A percentile compares a stretch with the other conserved stretches of the same genome.
Conservation (phyloP, 2,113 vertebrate genomes). For the Nannospalax galili region DNA sequence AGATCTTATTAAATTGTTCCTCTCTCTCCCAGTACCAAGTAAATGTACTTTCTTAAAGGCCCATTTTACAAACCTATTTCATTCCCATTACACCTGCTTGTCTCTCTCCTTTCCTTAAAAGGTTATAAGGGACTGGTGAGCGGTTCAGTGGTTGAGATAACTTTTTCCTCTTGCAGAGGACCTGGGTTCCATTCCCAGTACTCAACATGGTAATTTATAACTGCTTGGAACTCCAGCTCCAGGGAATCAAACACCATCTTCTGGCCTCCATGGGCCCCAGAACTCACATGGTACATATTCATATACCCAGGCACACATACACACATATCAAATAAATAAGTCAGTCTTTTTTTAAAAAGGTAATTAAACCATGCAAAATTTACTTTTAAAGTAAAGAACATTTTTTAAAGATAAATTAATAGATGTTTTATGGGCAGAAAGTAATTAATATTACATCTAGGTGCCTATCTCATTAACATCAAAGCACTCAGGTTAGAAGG, state of each 20-base stretch:
- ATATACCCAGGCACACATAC: neutral
- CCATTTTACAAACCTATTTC: slow-evolving; percentile 45
- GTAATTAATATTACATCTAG: slow-evolving; percentile 56
- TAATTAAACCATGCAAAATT: slow-evolving; percentile 26
- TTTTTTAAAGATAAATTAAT: slow-evolving; percentile 64
- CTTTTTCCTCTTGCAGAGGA: neutral
- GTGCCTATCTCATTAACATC: slow-evolving; percentile 25
- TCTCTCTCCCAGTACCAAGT: slow-evolving; percentile 26
- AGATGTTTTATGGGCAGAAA: slow-evolving; percentile 53
- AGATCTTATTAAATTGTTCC: neutral
- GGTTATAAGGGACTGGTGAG: neutral
- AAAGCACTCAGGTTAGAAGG: slow-evolving; percentile 50
- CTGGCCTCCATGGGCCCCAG: neutral
- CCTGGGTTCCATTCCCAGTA: neutral
- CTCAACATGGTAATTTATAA: neutral
- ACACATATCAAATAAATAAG: neutral
- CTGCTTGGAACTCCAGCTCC: neutral
- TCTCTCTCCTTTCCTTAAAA: slow-evolving; percentile 46
- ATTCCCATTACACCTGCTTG: slow-evolving; percentile 39
- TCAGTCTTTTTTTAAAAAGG: neutral
- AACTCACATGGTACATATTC: neutral
- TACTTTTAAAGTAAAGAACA: slow-evolving; percentile 66
- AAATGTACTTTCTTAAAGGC: neutral
- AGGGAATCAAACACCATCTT: neutral
- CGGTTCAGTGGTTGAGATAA: neutral